Conservation (phyloP, 1,140 invertebrate genomes). For the Drosophila tristis region DNA sequence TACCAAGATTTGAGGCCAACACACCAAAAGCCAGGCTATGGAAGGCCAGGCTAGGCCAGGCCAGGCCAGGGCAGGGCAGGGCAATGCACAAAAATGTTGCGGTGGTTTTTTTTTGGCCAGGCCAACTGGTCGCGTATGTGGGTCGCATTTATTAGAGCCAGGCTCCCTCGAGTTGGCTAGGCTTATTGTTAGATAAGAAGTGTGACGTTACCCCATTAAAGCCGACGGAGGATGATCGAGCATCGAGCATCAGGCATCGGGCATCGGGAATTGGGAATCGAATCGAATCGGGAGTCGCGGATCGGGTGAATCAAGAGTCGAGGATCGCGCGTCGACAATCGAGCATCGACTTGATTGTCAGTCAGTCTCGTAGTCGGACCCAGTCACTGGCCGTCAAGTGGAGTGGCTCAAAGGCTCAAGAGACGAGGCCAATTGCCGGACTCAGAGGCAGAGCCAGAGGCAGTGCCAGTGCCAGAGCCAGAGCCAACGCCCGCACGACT, state of each 20-base stretch:
- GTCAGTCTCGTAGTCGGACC: conserved; percentile 52
- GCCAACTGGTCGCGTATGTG: conserved; percentile 77
- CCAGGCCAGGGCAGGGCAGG: conserved; percentile 32
- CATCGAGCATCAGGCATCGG: conserved; percentile 16
- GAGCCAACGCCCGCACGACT: conserved; percentile 78
- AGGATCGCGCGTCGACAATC: conserved; percentile 45
- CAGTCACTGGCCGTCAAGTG: conserved; percentile 66
- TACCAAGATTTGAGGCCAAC: conserved; percentile 37
- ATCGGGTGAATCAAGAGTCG: conserved; percentile 24
- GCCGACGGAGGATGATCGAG: conserved; percentile 48
- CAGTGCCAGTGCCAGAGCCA: conserved; percentile 44
- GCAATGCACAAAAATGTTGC: conserved; percentile 56
- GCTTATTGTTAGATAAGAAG: conserved; percentile 55
- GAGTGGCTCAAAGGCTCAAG: conserved; percentile 25
- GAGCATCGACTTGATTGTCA: conserved; percentile 67
- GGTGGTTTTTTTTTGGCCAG: conserved; percentile 60
- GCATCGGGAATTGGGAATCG: conserved; percentile 15
- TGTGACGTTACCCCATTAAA: conserved; percentile 80
- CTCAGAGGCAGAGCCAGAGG: conserved; percentile 7
- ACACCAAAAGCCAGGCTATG: conserved; percentile 10
- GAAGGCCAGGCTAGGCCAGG: conserved; percentile 31
- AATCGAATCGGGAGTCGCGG: conserved; percentile 18
- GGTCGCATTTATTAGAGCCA: conserved; percentile 71
- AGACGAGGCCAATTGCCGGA: conserved; percentile 40
- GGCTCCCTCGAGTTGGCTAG: conserved; percentile 34